A percentile compares a stretch with the other conserved stretches of the same genome.
Conservation (phyloP, 2,797 vertebrate species). For the Glossophaga mutica region DNA sequence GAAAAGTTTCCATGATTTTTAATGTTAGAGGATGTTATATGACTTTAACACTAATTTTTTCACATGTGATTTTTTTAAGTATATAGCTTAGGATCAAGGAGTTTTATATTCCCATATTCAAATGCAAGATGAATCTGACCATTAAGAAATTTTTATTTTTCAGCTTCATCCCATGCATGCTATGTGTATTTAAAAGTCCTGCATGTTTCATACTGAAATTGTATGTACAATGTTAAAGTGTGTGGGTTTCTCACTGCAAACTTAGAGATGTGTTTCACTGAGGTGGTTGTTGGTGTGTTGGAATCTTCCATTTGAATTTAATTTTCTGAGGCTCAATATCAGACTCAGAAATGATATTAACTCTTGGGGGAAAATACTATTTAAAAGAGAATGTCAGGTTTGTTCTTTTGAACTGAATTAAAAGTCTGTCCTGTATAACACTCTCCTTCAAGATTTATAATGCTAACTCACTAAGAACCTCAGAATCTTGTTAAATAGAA, state of each 20-base stretch:
- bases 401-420: conserved; percentile 35
- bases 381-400: conserved; percentile 41
- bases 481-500: neutral
- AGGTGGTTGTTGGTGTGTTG: neutral
- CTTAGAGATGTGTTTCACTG: neutral
- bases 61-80: neutral
- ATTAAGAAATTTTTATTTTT: conserved; percentile 32
- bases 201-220: neutral
- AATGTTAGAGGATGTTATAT: conserved; percentile 18
- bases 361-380: neutral
- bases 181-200: neutral
- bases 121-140: neutral
- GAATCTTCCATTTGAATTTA: conserved; percentile 18
- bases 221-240: neutral
- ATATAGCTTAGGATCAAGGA: neutral
- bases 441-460: conserved; percentile 15
- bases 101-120: neutral
- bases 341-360: conserved; percentile 26
- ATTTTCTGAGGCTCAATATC: neutral
- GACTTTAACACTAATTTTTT: neutral
- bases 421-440: neutral
- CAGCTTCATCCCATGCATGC: neutral
- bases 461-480: neutral
- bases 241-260: neutral
- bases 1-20: conserved; percentile 39